Conservation (phyloP, 2,797 vertebrate species). For the Perdix hodgsoniae region DNA sequence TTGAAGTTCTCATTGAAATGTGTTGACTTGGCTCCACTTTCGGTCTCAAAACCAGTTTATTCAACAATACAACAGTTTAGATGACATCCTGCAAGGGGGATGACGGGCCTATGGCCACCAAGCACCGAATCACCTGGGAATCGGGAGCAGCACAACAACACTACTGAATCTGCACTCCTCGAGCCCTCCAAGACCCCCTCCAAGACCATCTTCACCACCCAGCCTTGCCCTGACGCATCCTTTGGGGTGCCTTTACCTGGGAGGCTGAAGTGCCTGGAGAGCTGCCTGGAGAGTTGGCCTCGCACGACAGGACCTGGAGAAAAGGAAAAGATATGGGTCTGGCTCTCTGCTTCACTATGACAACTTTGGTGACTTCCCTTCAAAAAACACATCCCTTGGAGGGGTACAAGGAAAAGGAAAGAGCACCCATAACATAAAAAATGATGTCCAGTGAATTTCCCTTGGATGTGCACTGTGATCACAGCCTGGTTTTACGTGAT, state of each 20-base stretch:
- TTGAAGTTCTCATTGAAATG: neutral
- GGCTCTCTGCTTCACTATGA: fast-evolving
- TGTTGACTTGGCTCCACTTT: neutral
- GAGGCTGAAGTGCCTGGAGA: constrained; percentile 44
- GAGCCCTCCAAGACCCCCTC: neutral
- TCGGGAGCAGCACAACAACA: neutral
- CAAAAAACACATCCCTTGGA: fast-evolving
- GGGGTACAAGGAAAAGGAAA: neutral
- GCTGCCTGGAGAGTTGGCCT: constrained; percentile 36
- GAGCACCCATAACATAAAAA: fast-evolving
- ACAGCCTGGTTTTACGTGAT: neutral
- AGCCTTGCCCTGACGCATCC: neutral
- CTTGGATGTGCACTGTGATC: neutral
- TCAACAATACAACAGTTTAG: fast-evolving
- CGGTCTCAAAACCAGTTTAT: neutral
- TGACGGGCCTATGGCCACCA: neutral
- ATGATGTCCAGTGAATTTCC: neutral
- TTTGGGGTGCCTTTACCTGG: constrained; percentile 52
- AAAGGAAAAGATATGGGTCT: neutral
- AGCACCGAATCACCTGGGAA: neutral
- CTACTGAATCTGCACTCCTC: neutral
- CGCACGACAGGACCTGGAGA: constrained; percentile 31
- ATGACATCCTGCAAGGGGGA: fast-evolving
- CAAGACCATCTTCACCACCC: neutral
- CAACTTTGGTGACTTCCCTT: neutral